Base-by-base conservation (phyloP, 2,888 invertebrate species). In the Eueremaeus valkanovi region DNA sequence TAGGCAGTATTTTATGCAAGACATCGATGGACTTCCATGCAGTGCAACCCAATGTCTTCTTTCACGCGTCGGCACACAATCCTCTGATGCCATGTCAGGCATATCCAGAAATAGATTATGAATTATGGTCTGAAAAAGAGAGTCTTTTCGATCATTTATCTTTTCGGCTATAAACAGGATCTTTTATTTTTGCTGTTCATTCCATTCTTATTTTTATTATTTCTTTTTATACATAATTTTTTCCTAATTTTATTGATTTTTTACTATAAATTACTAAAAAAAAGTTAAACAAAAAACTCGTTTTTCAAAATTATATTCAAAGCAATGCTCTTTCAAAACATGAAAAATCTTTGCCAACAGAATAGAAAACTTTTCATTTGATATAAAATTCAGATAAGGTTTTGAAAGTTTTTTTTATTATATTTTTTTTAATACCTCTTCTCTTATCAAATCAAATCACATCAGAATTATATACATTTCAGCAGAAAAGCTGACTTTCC, bases 21-120 rank as follows among this genome's bases (percentile, higher is more conserved):
- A 72, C 75, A 13, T 51, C 40, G 11, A 27, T 16, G 8, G 75
- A 75, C 36, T 24, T 75, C 21, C 29, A 49, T 5, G 27, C 72
- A 11, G 40, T 72, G 33, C 75, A 72, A 21, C 29, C 24, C 8
- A 75, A 75, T 33, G 42, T 55, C 9, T 58, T 75, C 16, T 58
- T 75, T 9, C 51, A 73, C 18, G 42, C 72, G 21, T 75, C 72
- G 6, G 27, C 33, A 9, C 72, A 72, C 49, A 75, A 75, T 33
- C 70, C 70, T 29, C 29, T 42, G 55, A 55, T 66, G 29, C 72
- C 72, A 24, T 75, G 75, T 75, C 55, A 72, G 33, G 42, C 24
- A 18, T 72, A 45, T 33, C 33, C 55, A 2, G 75, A 75, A 45
- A 24, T 75, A 18, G 66, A 75, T 40, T 75, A 75, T 49, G 29